A percentile compares a stretch with the other conserved stretches of the same genome.
These are phyloP conservation scores for Enteromius afrohamiltoni DNA, from an alignment of 2,797 vertebrate species.

Conservation along the genomic window DNA sequence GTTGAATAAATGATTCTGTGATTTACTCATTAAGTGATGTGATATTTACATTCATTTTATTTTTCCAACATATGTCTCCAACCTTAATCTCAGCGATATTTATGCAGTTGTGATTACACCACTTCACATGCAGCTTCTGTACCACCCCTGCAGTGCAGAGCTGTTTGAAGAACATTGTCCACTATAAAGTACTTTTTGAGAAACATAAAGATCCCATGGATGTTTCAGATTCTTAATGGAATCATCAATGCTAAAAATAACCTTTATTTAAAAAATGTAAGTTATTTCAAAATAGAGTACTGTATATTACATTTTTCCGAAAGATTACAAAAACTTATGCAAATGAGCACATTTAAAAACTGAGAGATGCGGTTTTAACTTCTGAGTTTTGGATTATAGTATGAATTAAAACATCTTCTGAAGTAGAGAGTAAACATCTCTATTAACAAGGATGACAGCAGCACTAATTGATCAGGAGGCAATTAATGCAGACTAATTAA, in stretches of 20 bases:
- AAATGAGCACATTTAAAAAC: neutral
- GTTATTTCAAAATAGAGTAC: neutral
- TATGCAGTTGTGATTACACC: no score
- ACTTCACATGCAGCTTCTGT: no score
- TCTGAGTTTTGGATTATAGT: slow-evolving; percentile 34
- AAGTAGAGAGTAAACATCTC: slow-evolving; percentile 36
- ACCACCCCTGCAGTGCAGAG: no score
- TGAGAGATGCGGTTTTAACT: neutral
- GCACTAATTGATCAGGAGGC: slow-evolving; percentile 42
- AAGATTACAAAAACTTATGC: neutral
- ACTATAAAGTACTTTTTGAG: neutral
- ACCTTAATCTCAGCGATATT: no score
- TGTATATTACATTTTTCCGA: neutral
- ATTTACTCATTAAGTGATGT: no score
- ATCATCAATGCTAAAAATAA: neutral
- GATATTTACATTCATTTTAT: no score
- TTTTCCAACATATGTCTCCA: no score
- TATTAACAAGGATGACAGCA: slow-evolving; percentile 43
- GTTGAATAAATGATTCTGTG: no score
- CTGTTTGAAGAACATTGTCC: neutral
- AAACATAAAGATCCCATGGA: neutral
- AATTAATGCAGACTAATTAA: slow-evolving; percentile 41
- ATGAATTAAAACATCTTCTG: slow-evolving; percentile 28
- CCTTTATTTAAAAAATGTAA: neutral
- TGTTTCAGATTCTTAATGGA: neutral